Conservation (phyloP, 2,113 vertebrate species). For the Aptenodytes patagonicus region DNA sequence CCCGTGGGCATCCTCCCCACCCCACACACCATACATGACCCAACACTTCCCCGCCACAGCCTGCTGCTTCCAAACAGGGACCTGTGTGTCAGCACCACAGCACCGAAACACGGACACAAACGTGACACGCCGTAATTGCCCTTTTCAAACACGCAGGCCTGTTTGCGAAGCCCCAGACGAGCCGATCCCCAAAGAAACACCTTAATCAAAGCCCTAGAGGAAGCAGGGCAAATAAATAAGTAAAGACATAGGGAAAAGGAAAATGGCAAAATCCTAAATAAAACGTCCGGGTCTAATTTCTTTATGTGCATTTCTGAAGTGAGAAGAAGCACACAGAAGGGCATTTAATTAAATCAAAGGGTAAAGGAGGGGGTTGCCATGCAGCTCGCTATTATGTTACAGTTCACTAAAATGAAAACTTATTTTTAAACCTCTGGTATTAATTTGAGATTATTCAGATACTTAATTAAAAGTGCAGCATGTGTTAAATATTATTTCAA, state of each 20-base stretch:
- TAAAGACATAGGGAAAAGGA: neutral
- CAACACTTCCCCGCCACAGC: neutral
- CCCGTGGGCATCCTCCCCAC: neutral
- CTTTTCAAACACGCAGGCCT: neutral
- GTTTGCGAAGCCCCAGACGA: neutral
- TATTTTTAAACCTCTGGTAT: constrained; percentile 85
- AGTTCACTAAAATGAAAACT: constrained; percentile 82
- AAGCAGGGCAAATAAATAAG: neutral
- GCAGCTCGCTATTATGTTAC: constrained; percentile 80
- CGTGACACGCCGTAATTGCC: neutral
- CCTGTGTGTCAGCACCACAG: neutral
- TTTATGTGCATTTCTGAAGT: constrained; percentile 73
- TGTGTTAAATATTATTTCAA: constrained; percentile 96
- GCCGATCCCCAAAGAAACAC: neutral
- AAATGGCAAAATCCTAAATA: constrained; percentile 46
- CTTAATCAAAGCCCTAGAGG: neutral
- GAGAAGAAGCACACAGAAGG: constrained; percentile 76
- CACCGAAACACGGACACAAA: neutral
- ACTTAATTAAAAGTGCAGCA: constrained; percentile 95
- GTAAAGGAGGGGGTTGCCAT: constrained; percentile 64
- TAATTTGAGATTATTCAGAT: constrained; percentile 85
- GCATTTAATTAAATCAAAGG: constrained; percentile 84
- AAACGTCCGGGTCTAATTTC: constrained; percentile 42
- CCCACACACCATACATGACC: neutral
- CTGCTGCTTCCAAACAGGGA: neutral